Percentiles rank a stretch among this genome's conserved stretches.
Conservation (phyloP, 2,888 invertebrate genomes). For the Mythimna lalbum region DNA sequence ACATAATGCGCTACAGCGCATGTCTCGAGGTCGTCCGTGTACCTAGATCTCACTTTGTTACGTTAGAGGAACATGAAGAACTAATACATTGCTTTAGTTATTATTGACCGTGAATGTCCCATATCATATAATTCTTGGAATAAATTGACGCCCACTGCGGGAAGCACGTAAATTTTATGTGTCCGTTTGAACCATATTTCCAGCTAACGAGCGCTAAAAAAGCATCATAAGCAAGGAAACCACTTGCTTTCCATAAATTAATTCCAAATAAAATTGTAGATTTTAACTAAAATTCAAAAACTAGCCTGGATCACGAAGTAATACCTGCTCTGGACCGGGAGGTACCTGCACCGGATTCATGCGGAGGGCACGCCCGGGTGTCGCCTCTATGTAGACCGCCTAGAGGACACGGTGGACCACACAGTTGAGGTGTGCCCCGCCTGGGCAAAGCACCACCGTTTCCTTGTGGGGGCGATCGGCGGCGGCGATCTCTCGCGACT, state of each 20-base stretch:
- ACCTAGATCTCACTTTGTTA: constrained; percentile 54
- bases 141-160: not conserved
- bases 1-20: constrained; percentile 65
- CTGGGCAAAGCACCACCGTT: no score
- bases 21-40: constrained; percentile 70
- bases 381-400: no score
- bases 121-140: constrained; percentile 16
- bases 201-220: no score
- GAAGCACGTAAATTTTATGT: not conserved
- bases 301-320: not conserved
- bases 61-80: constrained; percentile 39
- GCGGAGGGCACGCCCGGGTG: no score
- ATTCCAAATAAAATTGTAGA: not conserved
- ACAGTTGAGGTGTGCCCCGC: no score
- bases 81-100: constrained; percentile 34
- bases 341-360: no score
- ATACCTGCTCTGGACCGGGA: not conserved
- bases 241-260: not conserved
- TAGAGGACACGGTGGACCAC: no score
- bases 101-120: constrained; percentile 32
- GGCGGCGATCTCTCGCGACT: no score
- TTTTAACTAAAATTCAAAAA: not conserved
- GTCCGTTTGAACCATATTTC: not conserved
- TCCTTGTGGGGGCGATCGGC: no score
- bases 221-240: not conserved